Conservation (phyloP, 2,113 vertebrate genomes). For the Rhombomys opimus region DNA sequence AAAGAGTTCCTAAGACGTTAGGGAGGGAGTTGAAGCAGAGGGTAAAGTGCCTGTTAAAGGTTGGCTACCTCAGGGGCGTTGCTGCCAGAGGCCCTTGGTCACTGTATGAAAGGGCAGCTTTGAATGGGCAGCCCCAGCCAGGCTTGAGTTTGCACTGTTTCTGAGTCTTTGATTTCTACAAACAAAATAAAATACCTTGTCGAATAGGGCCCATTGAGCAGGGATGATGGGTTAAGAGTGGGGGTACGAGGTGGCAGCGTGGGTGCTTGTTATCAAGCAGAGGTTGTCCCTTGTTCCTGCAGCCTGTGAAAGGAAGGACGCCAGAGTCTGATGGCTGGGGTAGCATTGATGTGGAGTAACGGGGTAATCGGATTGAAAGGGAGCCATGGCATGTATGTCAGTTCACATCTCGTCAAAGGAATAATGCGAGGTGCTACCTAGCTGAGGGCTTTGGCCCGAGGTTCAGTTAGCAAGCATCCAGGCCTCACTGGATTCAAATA, state of each 20-base stretch:
- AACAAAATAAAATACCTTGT: slow-evolving; percentile 94
- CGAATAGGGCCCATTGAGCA: slow-evolving; percentile 92
- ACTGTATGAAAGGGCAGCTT: slow-evolving; percentile 87
- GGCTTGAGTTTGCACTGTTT: slow-evolving; percentile 87
- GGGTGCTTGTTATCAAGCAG: slow-evolving; percentile 94
- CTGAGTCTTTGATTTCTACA: slow-evolving; percentile 79
- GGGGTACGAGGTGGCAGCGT: slow-evolving; percentile 90
- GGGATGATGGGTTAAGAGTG: slow-evolving; percentile 93
- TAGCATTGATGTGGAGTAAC: slow-evolving; percentile 96
- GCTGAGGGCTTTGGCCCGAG: slow-evolving; percentile 90
- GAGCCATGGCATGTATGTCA: slow-evolving; percentile 98
- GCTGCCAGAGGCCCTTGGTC: slow-evolving; percentile 72
- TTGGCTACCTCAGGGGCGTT: slow-evolving; percentile 58
- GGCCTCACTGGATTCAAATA: slow-evolving; percentile 97
- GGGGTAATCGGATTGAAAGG: slow-evolving; percentile 99
- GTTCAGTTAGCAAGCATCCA: slow-evolving; percentile 90
- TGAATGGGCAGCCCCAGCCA: slow-evolving; percentile 85
- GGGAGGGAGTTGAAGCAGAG: slow-evolving; percentile 8
- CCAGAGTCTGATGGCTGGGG: slow-evolving; percentile 92
- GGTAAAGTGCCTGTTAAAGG: slow-evolving; percentile 40
- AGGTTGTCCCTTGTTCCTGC: slow-evolving; percentile 92
- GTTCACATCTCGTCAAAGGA: slow-evolving; percentile 98
- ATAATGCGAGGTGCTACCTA: slow-evolving; percentile 95
- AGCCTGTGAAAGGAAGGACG: slow-evolving; percentile 95
- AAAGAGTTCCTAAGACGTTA: slow-evolving; percentile 44